Evolutionary conservation across 35 echinoderm and acorn worm species (phyloP).

Genomic region (Apostichopus parvimensis): DNA sequence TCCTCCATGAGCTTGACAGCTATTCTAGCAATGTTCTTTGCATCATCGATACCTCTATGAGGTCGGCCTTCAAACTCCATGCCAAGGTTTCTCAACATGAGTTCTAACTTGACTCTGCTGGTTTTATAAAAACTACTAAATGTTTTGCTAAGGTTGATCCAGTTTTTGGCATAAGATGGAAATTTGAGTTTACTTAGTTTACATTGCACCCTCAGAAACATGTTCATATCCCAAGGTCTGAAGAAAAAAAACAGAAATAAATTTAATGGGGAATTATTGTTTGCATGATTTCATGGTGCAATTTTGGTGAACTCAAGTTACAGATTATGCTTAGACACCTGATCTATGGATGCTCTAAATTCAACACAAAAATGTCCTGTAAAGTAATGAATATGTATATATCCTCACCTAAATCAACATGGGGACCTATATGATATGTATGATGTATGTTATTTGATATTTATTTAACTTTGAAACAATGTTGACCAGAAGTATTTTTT

Average conservation of each 20-base stretch:
- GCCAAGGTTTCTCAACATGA: conserved; percentile 72
- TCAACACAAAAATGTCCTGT: not conserved
- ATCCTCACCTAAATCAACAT: no score
- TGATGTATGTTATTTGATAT: no score
- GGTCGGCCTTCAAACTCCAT: conserved; percentile 72
- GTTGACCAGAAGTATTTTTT: no score
- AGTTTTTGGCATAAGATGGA: conserved; percentile 78
- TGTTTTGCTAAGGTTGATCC: conserved; percentile 89
- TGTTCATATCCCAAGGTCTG: conserved; percentile 95
- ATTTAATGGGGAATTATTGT: no score
- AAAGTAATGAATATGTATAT: no score
- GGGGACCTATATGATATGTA: no score
- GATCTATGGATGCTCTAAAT: no score
- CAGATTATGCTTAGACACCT: no score
- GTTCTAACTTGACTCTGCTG: conserved; percentile 58
- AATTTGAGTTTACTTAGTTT: conserved; percentile 77
- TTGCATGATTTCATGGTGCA: no score
- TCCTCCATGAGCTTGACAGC: conserved; percentile 81
- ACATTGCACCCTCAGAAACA: conserved; percentile 89
- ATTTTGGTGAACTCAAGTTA: no score
- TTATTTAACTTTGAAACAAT: no score
- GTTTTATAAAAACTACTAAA: conserved; percentile 95
- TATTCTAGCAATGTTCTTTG: conserved; percentile 91
- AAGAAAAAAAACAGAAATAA: not conserved
- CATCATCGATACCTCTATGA: conserved; percentile 91